Evolutionary conservation across 2,888 invertebrate species (phyloP).

Genomic region (Phortica magna): DNA sequence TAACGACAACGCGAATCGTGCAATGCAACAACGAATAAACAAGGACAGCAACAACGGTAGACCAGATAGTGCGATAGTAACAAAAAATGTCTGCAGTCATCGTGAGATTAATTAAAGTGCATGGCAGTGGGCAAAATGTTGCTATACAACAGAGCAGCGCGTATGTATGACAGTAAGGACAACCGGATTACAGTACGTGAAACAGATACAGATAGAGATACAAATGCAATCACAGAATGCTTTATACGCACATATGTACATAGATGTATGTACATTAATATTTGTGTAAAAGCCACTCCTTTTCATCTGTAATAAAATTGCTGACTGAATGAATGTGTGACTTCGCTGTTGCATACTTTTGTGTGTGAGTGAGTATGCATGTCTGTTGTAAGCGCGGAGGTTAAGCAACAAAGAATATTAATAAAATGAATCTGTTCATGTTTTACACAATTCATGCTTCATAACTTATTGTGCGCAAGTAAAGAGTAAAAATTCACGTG

Average conservation of each 20-base stretch:
- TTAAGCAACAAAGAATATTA: background rate
- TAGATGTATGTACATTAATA: background rate
- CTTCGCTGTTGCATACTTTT: background rate
- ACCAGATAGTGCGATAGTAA: background rate
- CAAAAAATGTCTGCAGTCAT: background rate
- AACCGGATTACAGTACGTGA: background rate
- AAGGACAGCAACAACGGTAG: conserved; percentile 4
- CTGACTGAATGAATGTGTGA: background rate
- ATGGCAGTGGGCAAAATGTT: background rate
- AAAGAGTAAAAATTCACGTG: background rate
- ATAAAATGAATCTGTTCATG: background rate
- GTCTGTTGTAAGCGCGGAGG: background rate
- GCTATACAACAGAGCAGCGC: background rate
- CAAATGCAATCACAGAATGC: background rate
- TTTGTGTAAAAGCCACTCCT: conserved; percentile 5
- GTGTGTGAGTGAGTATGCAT: no score
- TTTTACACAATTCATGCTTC: conserved; percentile 9
- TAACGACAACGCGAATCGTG: background rate
- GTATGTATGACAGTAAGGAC: background rate
- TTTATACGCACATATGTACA: background rate
- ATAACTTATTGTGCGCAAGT: conserved; percentile 15
- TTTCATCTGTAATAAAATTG: conserved; percentile 10
- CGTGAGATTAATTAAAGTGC: conserved; percentile 22
- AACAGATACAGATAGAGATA: background rate
- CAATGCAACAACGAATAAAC: background rate